Base-by-base conservation (phyloP, 2,797 vertebrate genomes). In the Myotis findleyi region DNA sequence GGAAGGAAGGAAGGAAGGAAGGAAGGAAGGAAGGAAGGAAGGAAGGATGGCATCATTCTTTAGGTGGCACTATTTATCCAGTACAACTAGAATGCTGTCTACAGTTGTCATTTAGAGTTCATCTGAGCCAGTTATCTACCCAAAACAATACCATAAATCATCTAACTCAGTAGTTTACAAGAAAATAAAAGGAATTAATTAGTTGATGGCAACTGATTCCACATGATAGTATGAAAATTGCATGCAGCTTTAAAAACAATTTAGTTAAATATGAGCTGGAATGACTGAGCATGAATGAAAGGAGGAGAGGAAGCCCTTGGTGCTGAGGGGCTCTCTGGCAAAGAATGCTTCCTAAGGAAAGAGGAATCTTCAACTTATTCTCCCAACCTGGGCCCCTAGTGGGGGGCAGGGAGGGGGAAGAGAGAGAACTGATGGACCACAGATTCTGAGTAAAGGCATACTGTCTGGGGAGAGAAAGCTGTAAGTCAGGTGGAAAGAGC, bases 111-210 rank as follows among this genome's bases (percentile, higher is more conserved):
- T 49, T 38, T 47, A 66, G 44, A 84, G 25, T 84, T 57, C 73
- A 91, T 66, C 17, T 25, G 53, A 87, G 44, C 12, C 47, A 86
- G 62, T 0, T 62, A 41, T 81, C 17, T 38, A 36, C 41, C 20
- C 72, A 41, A 93, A 87, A 83, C 4, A 77, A 87, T 38, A 72
- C 16, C 33, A 12, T 41, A 77, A 85, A 55, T 82, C 1, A 49
- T 20, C 12, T n/a, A 49, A 75, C 16, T 64, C 25, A 64, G 23
- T 49, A 41, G 8, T 81, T 62, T 38, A 90, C 2, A 53, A 90
- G 72, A 64, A 94, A 97, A 87, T 21, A 77, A 92, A 84, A 18
- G 41, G 27, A 4, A 62, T 76, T 69, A 38, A 41, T 36, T 77
- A 66, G 20, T 59, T 55, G 41, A 7, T 47, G 72, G 33, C 16